Conservation (phyloP, 2,797 vertebrate genomes). For the Eulemur mongoz region DNA sequence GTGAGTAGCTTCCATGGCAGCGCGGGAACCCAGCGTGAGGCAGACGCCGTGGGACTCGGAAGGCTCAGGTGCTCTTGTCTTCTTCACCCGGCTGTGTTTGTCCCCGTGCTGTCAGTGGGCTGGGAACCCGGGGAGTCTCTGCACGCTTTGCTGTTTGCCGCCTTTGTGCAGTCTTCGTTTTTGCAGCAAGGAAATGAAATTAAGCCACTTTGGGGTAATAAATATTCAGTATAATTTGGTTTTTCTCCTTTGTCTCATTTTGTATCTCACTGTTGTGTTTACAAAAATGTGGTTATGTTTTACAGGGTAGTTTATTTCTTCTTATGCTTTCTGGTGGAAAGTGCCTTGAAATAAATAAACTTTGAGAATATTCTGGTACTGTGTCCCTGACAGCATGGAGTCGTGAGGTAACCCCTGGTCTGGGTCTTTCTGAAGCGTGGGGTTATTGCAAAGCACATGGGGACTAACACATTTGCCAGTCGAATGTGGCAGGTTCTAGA, state of each 20-base stretch:
- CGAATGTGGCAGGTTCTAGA: background rate
- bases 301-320: background rate
- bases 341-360: conserved; percentile 65
- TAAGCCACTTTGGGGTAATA: background rate
- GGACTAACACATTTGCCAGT: background rate
- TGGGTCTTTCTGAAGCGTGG: background rate
- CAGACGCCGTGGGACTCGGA: background rate
- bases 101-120: too few relatives aligned
- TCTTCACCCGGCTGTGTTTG: background rate
- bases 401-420: background rate
- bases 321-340: conserved; percentile 40
- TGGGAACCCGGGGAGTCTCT: background rate
- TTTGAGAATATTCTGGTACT: background rate
- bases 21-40: conserved; percentile 75
- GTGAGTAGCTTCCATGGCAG: conserved; percentile 72
- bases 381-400: background rate
- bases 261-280: background rate
- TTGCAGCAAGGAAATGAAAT: background rate
- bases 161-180: background rate
- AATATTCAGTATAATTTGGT: background rate
- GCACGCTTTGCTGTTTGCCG: background rate
- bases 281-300: background rate
- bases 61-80: background rate
- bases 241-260: background rate
- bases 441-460: background rate